Evolutionary conservation across 2,888 invertebrate species (phyloP).

Genomic region (Diadromus collaris): DNA sequence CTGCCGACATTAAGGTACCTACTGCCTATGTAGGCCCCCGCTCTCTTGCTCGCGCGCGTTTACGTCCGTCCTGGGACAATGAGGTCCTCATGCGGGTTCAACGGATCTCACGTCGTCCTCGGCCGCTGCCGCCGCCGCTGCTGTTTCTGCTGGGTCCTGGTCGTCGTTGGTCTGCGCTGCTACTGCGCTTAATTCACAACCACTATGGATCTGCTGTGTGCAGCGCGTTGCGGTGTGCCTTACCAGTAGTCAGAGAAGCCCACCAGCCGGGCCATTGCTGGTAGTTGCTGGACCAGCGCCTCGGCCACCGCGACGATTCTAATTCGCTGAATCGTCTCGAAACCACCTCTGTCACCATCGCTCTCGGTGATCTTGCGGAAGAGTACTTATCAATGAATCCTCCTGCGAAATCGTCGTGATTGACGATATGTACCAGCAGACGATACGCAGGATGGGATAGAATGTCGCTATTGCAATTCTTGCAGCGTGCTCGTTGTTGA

Average conservation of each 20-base stretch:
- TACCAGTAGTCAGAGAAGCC: constrained; percentile 48
- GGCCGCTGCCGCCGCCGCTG: constrained; percentile 46
- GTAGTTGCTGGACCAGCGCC: constrained; percentile 22
- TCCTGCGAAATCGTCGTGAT: no score
- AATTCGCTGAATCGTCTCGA: constrained; percentile 55
- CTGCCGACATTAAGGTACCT: constrained; percentile 79
- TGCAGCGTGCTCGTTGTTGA: no score
- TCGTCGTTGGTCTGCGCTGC: constrained; percentile 15
- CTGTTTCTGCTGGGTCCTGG: no score
- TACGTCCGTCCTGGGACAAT: constrained; percentile 71
- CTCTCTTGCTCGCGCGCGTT: constrained; percentile 44
- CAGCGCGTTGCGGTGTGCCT: constrained; percentile 46
- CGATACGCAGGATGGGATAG: no score
- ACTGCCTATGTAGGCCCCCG: constrained; percentile 42
- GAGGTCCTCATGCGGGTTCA: constrained; percentile 80
- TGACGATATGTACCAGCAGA: no score
- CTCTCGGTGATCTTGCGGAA: no score
- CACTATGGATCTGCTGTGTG: constrained; percentile 13
- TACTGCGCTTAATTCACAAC: constrained; percentile 58
- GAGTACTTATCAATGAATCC: no score
- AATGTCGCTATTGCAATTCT: no score
- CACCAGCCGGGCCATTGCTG: constrained; percentile 47
- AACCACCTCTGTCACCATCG: constrained; percentile 42
- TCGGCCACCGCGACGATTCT: constrained; percentile 38
- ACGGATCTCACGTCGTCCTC: constrained; percentile 78